Percentiles rank a stretch among this genome's conserved stretches.
Conservation (phyloP, 2,797 vertebrate genomes). For the Sebastes itinus region DNA sequence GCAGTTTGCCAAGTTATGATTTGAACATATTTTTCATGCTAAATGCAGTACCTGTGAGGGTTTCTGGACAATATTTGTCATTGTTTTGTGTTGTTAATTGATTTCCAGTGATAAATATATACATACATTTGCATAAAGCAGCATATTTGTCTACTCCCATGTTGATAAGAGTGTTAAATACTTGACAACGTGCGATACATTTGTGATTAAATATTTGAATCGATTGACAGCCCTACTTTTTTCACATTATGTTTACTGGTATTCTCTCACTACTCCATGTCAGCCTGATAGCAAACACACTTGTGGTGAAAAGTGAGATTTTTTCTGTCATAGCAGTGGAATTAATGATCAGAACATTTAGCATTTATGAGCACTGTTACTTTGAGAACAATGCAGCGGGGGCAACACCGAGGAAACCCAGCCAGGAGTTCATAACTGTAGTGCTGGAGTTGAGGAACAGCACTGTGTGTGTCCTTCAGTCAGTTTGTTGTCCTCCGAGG, state of each 20-base stretch:
- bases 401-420: background rate
- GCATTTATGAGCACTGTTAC: background rate
- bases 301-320: background rate
- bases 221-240: background rate
- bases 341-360: background rate
- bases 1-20: accelerated
- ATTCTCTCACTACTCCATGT: background rate
- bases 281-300: background rate
- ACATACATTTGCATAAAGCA: background rate
- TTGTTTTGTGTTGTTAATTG: background rate
- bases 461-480: background rate
- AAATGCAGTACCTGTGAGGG: too few relatives aligned
- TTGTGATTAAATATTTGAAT: background rate
- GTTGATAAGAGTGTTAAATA: background rate
- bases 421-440: background rate
- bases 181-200: background rate
- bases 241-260: background rate
- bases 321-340: background rate
- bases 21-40: too few relatives aligned
- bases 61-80: too few relatives aligned
- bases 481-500: background rate
- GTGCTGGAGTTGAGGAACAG: background rate
- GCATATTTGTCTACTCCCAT: background rate
- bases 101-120: background rate
- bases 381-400: background rate